phyloP scores from a whole-genome alignment of 2,797 vertebrate species.

The Hoplostethus atlanticus region DNA sequence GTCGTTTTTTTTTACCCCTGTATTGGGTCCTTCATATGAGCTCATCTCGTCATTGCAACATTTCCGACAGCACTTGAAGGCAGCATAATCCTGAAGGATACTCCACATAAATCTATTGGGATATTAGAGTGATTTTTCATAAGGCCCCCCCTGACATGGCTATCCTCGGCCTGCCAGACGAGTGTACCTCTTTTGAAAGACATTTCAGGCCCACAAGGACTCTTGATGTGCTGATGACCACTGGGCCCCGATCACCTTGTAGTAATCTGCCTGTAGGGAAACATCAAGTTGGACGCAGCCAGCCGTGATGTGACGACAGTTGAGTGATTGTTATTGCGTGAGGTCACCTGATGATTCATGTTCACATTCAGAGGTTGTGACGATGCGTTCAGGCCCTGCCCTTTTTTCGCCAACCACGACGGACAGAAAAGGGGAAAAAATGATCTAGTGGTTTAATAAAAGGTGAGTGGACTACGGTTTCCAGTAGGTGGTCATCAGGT shows the following conservation, averaged over 20 bases:
- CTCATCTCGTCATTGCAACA: neutral
- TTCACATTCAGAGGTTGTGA: slow-evolving; percentile 39
- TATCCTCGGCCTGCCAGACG: too few relatives aligned
- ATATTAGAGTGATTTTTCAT: neutral
- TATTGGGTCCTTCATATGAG: too few relatives aligned
- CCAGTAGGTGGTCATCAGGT: neutral
- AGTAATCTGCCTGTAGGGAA: slow-evolving; percentile 47
- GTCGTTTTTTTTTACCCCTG: too few relatives aligned
- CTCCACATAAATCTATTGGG: neutral
- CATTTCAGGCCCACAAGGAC: slow-evolving; percentile 14
- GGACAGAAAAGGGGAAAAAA: too few relatives aligned
- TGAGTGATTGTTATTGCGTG: slow-evolving; percentile 9
- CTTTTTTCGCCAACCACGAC: slow-evolving; percentile 29
- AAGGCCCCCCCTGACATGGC: neutral
- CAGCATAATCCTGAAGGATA: neutral
- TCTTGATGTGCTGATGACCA: neutral
- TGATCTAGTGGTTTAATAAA: too few relatives aligned
- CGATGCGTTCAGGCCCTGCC: slow-evolving; percentile 8
- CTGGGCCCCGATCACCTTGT: slow-evolving; percentile 10
- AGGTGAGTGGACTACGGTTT: neutral
- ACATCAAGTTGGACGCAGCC: slow-evolving; percentile 28
- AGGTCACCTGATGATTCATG: slow-evolving; percentile 33
- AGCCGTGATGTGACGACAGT: neutral
- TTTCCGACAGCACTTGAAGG: neutral
- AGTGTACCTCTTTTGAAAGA: neutral